Conservation (phyloP, 2,888 invertebrate species). For the Mantis religiosa region DNA sequence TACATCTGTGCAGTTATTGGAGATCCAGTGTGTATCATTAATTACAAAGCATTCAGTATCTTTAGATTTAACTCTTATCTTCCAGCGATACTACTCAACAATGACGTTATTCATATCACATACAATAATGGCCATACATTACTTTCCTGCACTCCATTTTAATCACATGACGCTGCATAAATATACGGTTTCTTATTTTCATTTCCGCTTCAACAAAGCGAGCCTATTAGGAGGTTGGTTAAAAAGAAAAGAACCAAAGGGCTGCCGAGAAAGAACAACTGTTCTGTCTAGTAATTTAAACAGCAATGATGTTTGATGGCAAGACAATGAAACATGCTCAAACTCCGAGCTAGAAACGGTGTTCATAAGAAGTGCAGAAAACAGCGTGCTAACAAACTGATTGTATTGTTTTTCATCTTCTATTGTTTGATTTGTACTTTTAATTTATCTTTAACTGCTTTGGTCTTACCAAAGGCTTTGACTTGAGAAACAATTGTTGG, state of each 20-base stretch:
- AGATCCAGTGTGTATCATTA: background rate
- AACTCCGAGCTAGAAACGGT: too few species aligned
- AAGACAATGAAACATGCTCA: too few species aligned
- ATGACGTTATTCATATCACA: background rate
- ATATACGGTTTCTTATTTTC: background rate
- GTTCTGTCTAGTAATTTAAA: background rate
- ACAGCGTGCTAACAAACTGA: too few species aligned
- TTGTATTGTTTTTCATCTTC: too few species aligned
- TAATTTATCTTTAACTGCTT: too few species aligned
- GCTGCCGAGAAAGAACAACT: background rate
- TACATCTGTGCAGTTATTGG: background rate
- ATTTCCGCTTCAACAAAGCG: background rate
- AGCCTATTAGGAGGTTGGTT: background rate
- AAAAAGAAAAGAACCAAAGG: background rate
- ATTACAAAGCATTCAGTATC: background rate
- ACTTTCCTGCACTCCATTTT: background rate
- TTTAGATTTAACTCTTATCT: background rate
- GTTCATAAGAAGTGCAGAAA: too few species aligned
- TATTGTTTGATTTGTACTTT: too few species aligned
- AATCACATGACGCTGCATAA: background rate
- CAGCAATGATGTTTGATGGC: too few species aligned
- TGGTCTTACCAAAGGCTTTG: too few species aligned
- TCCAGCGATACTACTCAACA: background rate
- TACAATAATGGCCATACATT: background rate
- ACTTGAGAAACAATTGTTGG: too few species aligned